Conservation (phyloP, 2,888 invertebrate species). For the Hydropsyche betteni region DNA sequence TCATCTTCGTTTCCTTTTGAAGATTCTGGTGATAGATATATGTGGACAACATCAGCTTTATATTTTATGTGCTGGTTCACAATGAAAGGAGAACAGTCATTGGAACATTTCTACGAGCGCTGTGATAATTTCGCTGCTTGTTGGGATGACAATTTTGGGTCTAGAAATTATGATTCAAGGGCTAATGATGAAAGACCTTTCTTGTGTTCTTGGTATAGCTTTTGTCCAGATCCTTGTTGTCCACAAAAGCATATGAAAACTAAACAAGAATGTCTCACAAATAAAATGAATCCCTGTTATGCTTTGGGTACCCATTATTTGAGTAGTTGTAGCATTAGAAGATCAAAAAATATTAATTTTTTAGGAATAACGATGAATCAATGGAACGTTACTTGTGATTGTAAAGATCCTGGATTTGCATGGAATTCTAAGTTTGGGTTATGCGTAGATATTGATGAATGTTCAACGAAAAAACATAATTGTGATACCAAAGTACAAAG, state of each 20-base stretch:
- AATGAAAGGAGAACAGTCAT: conserved; percentile 64
- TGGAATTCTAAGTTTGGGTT: conserved; percentile 71
- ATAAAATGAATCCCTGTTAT: conserved; percentile 65
- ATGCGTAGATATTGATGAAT: conserved; percentile 73
- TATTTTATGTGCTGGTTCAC: conserved; percentile 77
- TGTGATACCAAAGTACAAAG: conserved; percentile 61
- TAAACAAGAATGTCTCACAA: conserved; percentile 60
- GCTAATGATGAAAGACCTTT: conserved; percentile 66
- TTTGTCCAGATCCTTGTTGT: conserved; percentile 75
- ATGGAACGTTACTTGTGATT: conserved; percentile 71
- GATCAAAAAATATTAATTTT: conserved; percentile 61
- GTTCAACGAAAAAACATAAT: conserved; percentile 58
- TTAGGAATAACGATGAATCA: conserved; percentile 64
- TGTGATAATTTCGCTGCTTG: conserved; percentile 73
- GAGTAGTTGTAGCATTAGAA: conserved; percentile 57
- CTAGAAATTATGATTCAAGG: conserved; percentile 66
- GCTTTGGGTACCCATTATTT: conserved; percentile 55
- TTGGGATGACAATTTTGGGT: conserved; percentile 59
- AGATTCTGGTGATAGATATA: conserved; percentile 67
- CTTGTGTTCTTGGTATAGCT: conserved; percentile 71
- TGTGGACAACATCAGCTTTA: conserved; percentile 70
- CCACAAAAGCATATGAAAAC: conserved; percentile 61
- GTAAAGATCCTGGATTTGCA: conserved; percentile 62
- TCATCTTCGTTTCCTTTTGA: conserved; percentile 65
- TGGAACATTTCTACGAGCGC: conserved; percentile 65